phyloP scores from a whole-genome alignment of 1,140 invertebrate species.

The Euura saliciscinereae region DNA sequence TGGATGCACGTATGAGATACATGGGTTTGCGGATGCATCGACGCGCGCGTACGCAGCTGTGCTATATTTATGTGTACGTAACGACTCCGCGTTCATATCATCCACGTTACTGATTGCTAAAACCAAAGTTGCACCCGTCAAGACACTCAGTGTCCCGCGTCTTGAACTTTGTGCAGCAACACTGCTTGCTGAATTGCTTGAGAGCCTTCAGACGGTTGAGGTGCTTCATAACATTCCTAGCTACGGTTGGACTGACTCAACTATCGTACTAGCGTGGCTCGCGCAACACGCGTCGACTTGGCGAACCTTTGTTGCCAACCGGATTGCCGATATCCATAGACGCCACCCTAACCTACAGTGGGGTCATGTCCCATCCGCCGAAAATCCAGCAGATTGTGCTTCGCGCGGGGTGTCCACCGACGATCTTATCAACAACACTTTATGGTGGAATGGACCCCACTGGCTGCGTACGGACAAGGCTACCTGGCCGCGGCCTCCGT shows the following conservation, averaged over 20 bases:
- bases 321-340: conserved; percentile 42
- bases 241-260: too few species aligned
- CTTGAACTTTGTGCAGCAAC: conserved; percentile 20
- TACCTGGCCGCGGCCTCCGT: too few species aligned
- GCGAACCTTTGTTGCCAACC: conserved; percentile 43
- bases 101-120: conserved; percentile 20
- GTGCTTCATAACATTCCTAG: too few species aligned
- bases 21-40: conserved; percentile 38
- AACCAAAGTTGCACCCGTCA: conserved; percentile 31
- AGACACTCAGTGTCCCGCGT: conserved; percentile 16
- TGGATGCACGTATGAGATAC: conserved; percentile 14
- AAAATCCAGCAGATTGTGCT: conserved; percentile 35
- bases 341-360: conserved; percentile 12
- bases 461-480: background rate
- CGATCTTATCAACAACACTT: conserved; percentile 5
- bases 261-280: conserved; percentile 34
- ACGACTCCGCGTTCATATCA: conserved; percentile 4
- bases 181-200: conserved; percentile 13
- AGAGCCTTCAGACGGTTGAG: too few species aligned
- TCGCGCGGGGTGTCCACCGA: conserved; percentile 32
- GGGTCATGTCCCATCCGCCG: conserved; percentile 19
- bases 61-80: conserved; percentile 19
- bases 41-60: conserved; percentile 30
- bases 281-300: conserved; percentile 20
- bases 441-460: conserved; percentile 27